These are phyloP conservation scores for Tor tambroides DNA, from an alignment of 2,113 vertebrate genomes.

Conservation along the genomic window DNA sequence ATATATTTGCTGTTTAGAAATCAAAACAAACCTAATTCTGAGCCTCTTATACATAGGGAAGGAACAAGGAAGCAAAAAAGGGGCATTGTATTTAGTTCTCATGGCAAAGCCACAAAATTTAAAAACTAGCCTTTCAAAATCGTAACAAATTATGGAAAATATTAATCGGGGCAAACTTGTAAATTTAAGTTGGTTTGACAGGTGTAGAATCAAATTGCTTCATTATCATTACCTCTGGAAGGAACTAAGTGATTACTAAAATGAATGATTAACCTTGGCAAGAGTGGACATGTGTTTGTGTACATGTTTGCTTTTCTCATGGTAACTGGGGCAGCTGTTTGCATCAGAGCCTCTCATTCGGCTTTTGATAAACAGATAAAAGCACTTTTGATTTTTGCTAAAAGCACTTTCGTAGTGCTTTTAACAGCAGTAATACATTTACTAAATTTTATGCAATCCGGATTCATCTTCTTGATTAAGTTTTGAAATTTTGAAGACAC, in stretches of 20 bases:
- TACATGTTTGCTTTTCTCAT: background rate
- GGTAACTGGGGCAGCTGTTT: slow-evolving; percentile 24
- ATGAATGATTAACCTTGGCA: slow-evolving; percentile 13
- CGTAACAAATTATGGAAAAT: background rate
- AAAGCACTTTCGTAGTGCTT: background rate
- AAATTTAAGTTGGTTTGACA: background rate
- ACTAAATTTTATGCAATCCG: background rate
- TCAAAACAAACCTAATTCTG: background rate
- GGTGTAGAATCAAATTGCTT: background rate
- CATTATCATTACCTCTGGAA: background rate
- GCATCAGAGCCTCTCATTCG: background rate
- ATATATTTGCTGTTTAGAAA: background rate
- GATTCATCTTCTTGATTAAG: background rate
- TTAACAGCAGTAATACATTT: background rate
- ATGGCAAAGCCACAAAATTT: background rate
- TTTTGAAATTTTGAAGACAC: background rate
- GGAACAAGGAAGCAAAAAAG: background rate
- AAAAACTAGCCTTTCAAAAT: background rate
- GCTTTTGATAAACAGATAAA: background rate
- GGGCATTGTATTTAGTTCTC: background rate
- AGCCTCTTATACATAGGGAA: background rate
- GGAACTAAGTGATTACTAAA: background rate
- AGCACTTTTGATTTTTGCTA: no score
- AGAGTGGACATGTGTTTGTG: background rate
- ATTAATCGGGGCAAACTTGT: background rate